Percentiles rank a stretch among this genome's conserved stretches.
These are phyloP conservation scores for Pterocles burchelli DNA, from an alignment of 2,113 vertebrate species.

Conservation along the genomic window DNA sequence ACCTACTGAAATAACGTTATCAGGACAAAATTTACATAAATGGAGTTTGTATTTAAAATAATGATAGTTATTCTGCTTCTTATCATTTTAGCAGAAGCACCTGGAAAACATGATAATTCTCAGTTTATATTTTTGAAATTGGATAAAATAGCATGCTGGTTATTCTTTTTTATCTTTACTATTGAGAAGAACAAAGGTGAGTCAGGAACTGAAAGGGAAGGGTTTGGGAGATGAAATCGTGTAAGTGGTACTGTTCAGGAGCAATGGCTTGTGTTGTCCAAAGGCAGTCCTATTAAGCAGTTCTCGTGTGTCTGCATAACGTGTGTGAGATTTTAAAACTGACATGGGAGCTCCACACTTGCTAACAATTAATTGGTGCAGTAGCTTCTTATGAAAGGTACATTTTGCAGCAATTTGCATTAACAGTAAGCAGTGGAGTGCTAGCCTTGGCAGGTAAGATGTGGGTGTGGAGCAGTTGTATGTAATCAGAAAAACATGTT, in stretches of 20 bases:
- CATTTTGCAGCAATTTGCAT: neutral
- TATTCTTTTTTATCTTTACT: neutral
- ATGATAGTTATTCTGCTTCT: neutral
- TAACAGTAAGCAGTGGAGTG: neutral
- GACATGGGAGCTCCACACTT: neutral
- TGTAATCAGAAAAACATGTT: conserved; percentile 4
- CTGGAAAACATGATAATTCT: neutral
- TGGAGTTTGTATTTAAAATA: neutral
- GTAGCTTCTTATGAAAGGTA: neutral
- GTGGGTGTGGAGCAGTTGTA: neutral
- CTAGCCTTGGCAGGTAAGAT: neutral
- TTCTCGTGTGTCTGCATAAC: neutral
- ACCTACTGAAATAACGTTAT: neutral
- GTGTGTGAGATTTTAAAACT: neutral
- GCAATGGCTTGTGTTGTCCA: neutral
- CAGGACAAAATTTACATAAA: neutral
- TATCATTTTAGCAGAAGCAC: neutral
- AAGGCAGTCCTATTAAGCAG: neutral
- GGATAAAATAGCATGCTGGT: neutral
- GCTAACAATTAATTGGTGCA: neutral
- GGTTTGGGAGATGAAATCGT: neutral
- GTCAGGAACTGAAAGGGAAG: neutral
- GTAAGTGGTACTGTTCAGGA: neutral
- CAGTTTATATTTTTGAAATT: neutral
- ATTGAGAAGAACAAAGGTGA: neutral